Conservation (phyloP, 2,113 vertebrate genomes). For the Solea solea region DNA sequence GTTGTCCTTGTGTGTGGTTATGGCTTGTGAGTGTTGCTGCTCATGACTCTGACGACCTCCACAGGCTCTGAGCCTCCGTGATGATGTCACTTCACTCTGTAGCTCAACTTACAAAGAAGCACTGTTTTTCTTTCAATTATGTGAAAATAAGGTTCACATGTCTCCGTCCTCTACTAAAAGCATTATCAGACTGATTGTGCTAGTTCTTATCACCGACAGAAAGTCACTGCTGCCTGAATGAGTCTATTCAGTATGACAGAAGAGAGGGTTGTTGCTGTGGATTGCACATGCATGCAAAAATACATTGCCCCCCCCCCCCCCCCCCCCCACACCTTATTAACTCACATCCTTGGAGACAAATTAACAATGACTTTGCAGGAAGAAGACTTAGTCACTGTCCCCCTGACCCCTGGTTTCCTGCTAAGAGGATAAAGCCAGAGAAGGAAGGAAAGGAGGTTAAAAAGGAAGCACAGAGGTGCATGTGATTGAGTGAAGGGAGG, state of each 20-base stretch:
- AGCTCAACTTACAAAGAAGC: conserved; percentile 11
- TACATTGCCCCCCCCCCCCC: neutral
- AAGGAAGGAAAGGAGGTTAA: conserved; percentile 25
- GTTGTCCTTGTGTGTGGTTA: too few species aligned
- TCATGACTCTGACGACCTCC: neutral
- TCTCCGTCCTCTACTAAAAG: conserved; percentile 27
- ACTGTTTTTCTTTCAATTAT: conserved; percentile 16
- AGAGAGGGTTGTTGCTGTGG: neutral
- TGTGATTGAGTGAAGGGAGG: conserved; percentile 49
- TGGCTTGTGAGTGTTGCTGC: too few species aligned
- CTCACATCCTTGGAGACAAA: conserved; percentile 44
- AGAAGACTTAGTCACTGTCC: conserved; percentile 62
- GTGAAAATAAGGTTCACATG: conserved; percentile 4
- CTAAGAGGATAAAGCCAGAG: conserved; percentile 28
- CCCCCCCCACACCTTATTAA: neutral
- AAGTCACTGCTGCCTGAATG: conserved; percentile 25
- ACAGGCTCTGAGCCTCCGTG: neutral
- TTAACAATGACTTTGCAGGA: conserved; percentile 66
- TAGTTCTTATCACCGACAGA: neutral
- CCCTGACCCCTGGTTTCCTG: conserved; percentile 66
- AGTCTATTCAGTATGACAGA: conserved; percentile 2
- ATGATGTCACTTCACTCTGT: neutral
- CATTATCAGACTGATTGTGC: conserved; percentile 21
- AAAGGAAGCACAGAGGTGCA: conserved; percentile 33
- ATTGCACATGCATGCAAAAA: neutral